Conservation (phyloP, 2,797 vertebrate genomes). For the Lacerta viridis region DNA sequence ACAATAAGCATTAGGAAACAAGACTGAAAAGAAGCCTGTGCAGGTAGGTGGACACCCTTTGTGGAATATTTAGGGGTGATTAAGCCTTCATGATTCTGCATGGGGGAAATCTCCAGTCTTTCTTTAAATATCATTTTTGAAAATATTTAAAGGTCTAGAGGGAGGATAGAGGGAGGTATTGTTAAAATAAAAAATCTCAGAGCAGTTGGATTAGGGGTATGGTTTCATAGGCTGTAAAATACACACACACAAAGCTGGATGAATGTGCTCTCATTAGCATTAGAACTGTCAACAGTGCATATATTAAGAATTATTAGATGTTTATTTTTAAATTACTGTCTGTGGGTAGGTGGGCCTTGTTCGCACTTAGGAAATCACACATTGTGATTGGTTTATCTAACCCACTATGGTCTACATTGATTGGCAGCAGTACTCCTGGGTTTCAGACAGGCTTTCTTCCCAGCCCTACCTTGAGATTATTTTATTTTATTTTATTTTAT, state of each 20-base stretch:
- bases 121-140: not conserved
- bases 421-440: too few relatives aligned
- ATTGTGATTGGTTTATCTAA: too few relatives aligned
- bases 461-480: too few relatives aligned
- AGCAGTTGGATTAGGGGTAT: too few relatives aligned
- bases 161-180: not conserved
- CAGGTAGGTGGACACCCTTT: not conserved
- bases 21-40: not conserved
- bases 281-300: slow-evolving; percentile 62
- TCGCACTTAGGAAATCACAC: not conserved
- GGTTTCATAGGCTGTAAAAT: slow-evolving; percentile 20
- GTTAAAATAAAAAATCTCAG: not conserved
- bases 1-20: not conserved
- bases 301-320: slow-evolving; percentile 60
- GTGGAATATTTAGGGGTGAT: not conserved
- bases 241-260: slow-evolving; percentile 41
- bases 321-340: slow-evolving; percentile 66
- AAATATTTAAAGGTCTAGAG: not conserved
- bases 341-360: not conserved
- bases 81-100: not conserved
- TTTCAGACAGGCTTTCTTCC: too few relatives aligned
- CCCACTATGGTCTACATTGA: too few relatives aligned
- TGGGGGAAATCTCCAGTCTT: not conserved
- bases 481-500: too few relatives aligned
- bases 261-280: slow-evolving; percentile 45